Base-by-base conservation (phyloP, 2,888 invertebrate genomes). In the Mythimna impura region DNA sequence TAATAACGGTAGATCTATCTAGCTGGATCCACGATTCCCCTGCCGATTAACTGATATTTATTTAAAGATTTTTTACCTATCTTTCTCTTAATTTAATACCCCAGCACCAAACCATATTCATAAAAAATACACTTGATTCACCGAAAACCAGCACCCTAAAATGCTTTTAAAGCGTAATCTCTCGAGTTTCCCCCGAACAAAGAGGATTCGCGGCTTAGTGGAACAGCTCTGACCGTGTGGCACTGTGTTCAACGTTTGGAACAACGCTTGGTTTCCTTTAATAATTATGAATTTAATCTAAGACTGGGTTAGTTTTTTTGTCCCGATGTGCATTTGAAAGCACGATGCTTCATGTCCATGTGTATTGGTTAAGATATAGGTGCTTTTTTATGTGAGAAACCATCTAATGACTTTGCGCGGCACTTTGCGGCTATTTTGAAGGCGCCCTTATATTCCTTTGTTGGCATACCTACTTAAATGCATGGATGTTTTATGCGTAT, bases 151-250 rank as follows among this genome's bases (percentile, higher is more conserved):
- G 61, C 85, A 68, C 73, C 75, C 68, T 74, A 74, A 80, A 83
- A 84, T 85, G 84, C 87, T 88, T 89, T 86, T 86, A 89, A 86
- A 86, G 65, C 75, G 73, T 87, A 89, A 89, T 88, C 88, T 85
- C 77, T 57, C 12, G 77, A 81, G 78, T 81, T 82, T 77, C 64
- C 57, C 78, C 71, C 71, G 86, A 85, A 88, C 87, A 86, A 87
- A 88, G 86, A 78, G 88, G 88, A 88, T 89, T 89, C 82, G 75
- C 71, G 81, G 86, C 82, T 87, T 87, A 87, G 75, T 68, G 55
- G 47, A 65, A 57, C 66, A 75, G 78, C 63, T 67, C 69, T 71
- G 79, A 71, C 80, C 83, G 80, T 78, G 78, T 78, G 79, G 70
- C 68, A 63, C 81, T 54, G 50, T 63, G 52, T 66, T 63, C 58